A percentile compares a stretch with the other conserved stretches of the same genome.
Evolutionary conservation across 2,797 vertebrate genomes (phyloP).

Genomic region (Salmo trutta): DNA sequence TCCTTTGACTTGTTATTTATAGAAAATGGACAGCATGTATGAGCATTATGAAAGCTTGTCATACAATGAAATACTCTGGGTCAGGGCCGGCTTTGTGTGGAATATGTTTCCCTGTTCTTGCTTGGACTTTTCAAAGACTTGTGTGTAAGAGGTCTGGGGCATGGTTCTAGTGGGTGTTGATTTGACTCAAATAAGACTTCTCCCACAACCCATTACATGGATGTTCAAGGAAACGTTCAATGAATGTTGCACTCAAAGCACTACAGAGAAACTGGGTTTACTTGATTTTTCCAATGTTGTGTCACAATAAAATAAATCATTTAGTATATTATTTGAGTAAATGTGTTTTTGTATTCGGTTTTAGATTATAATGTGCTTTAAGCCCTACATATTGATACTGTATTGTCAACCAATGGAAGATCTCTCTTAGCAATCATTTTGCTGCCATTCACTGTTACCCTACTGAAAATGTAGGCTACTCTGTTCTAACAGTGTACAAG

Average conservation of each 20-base stretch:
- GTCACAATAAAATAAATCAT: conserved; percentile 64
- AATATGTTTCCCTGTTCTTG: not conserved
- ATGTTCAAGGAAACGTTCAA: conserved; percentile 57
- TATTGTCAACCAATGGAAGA: too few relatives aligned
- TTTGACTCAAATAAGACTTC: not conserved
- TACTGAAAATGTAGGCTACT: too few relatives aligned
- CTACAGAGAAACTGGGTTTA: conserved; percentile 73
- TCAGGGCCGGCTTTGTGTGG: not conserved
- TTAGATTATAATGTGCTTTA: not conserved
- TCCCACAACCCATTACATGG: conserved; percentile 50
- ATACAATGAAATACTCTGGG: not conserved
- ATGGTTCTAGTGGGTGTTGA: not conserved
- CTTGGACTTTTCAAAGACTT: not conserved
- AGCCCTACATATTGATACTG: too few relatives aligned
- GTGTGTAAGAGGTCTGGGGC: not conserved
- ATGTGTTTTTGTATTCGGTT: conserved; percentile 14
- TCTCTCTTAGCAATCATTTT: too few relatives aligned
- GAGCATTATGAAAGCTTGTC: not conserved
- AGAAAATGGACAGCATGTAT: not conserved
- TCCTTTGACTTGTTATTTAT: not conserved
- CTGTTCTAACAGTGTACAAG: too few relatives aligned
- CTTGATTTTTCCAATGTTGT: conserved; percentile 70
- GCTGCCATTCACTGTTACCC: too few relatives aligned
- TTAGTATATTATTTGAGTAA: conserved; percentile 16
- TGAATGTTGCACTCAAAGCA: conserved; percentile 71